Evolutionary conservation across 2,113 vertebrate genomes (phyloP).

Genomic region (Cochlearius cochlearius): DNA sequence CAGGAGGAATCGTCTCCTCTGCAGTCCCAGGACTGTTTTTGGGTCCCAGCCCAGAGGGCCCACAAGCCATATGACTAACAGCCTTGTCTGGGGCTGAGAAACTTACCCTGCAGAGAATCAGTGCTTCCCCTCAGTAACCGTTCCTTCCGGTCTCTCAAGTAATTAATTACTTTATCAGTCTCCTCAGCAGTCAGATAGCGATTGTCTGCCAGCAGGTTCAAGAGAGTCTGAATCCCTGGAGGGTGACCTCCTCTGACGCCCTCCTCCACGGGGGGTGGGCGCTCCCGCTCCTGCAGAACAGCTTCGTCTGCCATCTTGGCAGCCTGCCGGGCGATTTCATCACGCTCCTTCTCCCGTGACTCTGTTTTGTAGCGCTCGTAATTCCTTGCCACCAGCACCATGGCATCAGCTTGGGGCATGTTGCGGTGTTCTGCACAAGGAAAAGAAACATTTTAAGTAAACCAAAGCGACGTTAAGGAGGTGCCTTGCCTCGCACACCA

Average conservation of each 20-base stretch:
- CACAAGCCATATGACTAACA: background rate
- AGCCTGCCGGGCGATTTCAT: constrained; percentile 91
- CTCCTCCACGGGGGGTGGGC: constrained; percentile 72
- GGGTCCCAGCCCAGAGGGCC: background rate
- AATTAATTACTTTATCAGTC: constrained; percentile 86
- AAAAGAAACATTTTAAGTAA: background rate
- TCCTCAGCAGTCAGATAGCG: constrained; percentile 91
- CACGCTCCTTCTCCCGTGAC: constrained; percentile 91
- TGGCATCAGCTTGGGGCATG: constrained; percentile 97
- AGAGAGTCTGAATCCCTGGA: constrained; percentile 74
- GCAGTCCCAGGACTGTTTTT: background rate
- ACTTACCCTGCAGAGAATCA: constrained; percentile 83
- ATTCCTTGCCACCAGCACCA: constrained; percentile 94
- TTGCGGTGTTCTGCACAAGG: constrained; percentile 88
- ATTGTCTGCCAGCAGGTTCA: constrained; percentile 81
- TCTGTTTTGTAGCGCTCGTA: constrained; percentile 91
- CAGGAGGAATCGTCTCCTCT: background rate
- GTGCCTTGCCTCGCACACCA: background rate
- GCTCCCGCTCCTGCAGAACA: constrained; percentile 86
- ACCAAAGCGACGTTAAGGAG: background rate
- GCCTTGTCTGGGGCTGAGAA: constrained; percentile 16
- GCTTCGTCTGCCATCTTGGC: constrained; percentile 97
- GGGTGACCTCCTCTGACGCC: constrained; percentile 71
- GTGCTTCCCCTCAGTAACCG: constrained; percentile 78
- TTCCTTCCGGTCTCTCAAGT: constrained; percentile 88